Evolutionary conservation across 1,140 invertebrate genomes (phyloP).

Genomic region (Leptopilina boulardi): DNA sequence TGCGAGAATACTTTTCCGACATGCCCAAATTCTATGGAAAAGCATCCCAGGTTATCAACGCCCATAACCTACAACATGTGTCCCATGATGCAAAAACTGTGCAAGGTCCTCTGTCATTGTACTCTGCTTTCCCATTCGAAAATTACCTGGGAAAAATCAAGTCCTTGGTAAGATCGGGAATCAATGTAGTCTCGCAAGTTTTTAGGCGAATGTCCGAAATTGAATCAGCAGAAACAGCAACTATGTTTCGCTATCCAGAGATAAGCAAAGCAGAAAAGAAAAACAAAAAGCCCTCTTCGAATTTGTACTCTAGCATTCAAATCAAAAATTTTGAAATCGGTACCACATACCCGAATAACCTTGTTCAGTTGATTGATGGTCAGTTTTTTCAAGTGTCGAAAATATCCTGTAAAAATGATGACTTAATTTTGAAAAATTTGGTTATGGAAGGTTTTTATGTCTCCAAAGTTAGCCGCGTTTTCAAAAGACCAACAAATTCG

Average conservation of each 20-base stretch:
- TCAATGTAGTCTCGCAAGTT: constrained; percentile 22
- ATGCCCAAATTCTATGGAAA: not conserved
- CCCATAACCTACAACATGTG: not conserved
- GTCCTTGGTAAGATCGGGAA: not conserved
- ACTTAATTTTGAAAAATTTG: not conserved
- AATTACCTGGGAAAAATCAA: constrained; percentile 28
- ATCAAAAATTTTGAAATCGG: not conserved
- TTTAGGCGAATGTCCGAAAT: constrained; percentile 24
- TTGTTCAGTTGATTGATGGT: not conserved
- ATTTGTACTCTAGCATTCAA: not conserved
- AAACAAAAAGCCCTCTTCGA: not conserved
- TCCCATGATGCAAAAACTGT: constrained; percentile 8
- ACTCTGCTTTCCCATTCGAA: constrained; percentile 32
- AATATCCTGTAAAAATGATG: not conserved
- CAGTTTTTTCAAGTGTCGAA: not conserved
- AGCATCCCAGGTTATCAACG: not conserved
- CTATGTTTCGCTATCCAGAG: not conserved
- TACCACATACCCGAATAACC: not conserved
- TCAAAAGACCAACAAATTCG: not conserved
- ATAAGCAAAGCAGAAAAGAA: not conserved
- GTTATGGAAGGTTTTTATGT: not conserved
- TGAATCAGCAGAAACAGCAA: not conserved
- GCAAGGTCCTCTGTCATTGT: not conserved
- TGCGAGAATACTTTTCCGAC: not conserved
- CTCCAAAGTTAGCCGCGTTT: not conserved